These are phyloP conservation scores for Drosophila paucipuncta DNA, from an alignment of 2,888 invertebrate genomes.

Conservation along the genomic window DNA sequence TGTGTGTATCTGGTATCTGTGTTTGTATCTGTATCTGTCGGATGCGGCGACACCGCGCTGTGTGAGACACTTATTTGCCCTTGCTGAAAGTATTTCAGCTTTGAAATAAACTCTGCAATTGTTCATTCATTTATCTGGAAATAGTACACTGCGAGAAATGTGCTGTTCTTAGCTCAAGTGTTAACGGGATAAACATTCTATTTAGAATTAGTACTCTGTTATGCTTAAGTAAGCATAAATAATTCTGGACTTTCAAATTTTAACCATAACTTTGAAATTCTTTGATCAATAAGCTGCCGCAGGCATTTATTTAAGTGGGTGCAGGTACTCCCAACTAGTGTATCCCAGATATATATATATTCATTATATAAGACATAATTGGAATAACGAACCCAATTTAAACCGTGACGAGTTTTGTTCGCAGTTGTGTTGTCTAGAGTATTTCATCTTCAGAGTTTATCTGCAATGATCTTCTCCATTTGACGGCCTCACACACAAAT, in stretches of 20 bases:
- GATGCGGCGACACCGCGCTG: constrained; percentile 34
- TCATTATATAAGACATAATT: constrained; percentile 1
- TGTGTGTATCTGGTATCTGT: constrained; percentile 19
- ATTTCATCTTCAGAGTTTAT: constrained; percentile 32
- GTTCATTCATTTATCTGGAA: background rate
- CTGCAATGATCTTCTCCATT: constrained; percentile 29
- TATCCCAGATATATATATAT: background rate
- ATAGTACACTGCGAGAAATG: background rate
- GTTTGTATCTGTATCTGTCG: constrained; percentile 32
- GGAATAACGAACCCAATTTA: background rate
- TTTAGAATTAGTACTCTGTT: background rate
- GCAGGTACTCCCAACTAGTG: background rate
- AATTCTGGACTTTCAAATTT: background rate
- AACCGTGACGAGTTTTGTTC: background rate
- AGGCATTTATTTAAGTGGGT: background rate
- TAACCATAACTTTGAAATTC: background rate
- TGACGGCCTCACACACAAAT: constrained; percentile 58
- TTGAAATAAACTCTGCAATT: constrained; percentile 4
- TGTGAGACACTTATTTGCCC: constrained; percentile 15
- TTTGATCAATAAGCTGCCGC: background rate
- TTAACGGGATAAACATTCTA: background rate
- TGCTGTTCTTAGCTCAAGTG: background rate
- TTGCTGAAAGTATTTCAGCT: constrained; percentile 29
- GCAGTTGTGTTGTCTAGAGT: constrained; percentile 17
- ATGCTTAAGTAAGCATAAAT: background rate